These are phyloP conservation scores for Tyrannus savana DNA, from an alignment of 2,113 vertebrate genomes.

Conservation along the genomic window DNA sequence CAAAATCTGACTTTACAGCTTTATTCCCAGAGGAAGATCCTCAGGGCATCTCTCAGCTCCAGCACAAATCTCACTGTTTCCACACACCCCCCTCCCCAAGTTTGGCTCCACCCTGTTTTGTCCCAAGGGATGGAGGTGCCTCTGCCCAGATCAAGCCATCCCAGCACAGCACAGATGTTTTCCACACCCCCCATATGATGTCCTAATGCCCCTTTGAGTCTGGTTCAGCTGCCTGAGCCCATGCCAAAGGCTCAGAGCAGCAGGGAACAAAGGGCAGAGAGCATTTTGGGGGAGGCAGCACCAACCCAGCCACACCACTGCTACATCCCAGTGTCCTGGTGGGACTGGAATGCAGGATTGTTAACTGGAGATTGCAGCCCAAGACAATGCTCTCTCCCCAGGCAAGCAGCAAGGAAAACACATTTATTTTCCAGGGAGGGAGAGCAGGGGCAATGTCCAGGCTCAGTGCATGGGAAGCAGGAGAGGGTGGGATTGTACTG, in stretches of 20 bases:
- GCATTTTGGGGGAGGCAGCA: rapidly evolving
- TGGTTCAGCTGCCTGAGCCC: background rate
- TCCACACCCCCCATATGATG: no score
- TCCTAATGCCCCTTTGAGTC: rapidly evolving
- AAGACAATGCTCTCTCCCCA: rapidly evolving
- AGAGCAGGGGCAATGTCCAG: rapidly evolving
- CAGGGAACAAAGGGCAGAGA: rapidly evolving
- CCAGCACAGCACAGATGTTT: background rate
- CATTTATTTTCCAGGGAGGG: background rate
- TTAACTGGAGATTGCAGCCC: background rate
- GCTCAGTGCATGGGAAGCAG: background rate
- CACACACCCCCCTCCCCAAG: no score
- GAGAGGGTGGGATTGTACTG: background rate
- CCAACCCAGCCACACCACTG: background rate
- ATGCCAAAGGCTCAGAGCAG: background rate
- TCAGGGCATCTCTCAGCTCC: background rate
- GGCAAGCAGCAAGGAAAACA: background rate
- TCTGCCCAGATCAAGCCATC: background rate
- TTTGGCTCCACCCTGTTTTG: background rate
- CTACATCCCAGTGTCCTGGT: background rate
- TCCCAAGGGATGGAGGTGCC: background rate
- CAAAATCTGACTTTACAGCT: rapidly evolving
- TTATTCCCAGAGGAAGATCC: background rate
- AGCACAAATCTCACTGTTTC: background rate
- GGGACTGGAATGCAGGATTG: background rate